Conservation (phyloP, 1,140 invertebrate genomes). For the Metopolophium dirhodum region DNA sequence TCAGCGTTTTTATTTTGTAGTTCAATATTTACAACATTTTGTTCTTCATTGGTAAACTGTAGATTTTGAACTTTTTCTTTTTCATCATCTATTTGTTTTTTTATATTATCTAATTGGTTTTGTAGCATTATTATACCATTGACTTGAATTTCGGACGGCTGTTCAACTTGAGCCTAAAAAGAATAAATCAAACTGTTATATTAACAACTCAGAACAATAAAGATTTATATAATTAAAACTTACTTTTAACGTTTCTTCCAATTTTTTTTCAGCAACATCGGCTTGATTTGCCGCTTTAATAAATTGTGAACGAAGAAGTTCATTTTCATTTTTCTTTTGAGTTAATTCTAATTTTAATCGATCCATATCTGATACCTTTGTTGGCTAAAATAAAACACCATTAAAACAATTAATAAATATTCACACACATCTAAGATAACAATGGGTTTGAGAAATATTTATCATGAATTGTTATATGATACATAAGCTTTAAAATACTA, state of each 20-base stretch:
- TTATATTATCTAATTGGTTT: constrained; percentile 16
- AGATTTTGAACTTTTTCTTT: constrained; percentile 55
- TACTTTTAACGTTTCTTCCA: constrained; percentile 47
- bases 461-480: not conserved
- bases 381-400: not conserved
- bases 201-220: not conserved
- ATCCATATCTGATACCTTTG: constrained; percentile 30
- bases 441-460: not conserved
- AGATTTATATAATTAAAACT: not conserved
- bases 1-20: constrained; percentile 47
- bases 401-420: not conserved
- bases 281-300: constrained; percentile 54
- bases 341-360: constrained; percentile 30
- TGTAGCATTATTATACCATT: not conserved
- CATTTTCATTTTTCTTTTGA: constrained; percentile 52
- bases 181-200: not conserved
- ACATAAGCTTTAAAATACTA: constrained; percentile 17
- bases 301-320: constrained; percentile 40
- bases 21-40: constrained; percentile 47
- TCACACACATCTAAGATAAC: not conserved
- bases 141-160: not conserved
- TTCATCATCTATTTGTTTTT: constrained; percentile 49
- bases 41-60: constrained; percentile 44
- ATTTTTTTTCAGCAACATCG: constrained; percentile 26
- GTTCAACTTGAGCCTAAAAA: constrained; percentile 11